Evolutionary conservation across 2,797 vertebrate genomes (phyloP).

Genomic region (Mallotus villosus): DNA sequence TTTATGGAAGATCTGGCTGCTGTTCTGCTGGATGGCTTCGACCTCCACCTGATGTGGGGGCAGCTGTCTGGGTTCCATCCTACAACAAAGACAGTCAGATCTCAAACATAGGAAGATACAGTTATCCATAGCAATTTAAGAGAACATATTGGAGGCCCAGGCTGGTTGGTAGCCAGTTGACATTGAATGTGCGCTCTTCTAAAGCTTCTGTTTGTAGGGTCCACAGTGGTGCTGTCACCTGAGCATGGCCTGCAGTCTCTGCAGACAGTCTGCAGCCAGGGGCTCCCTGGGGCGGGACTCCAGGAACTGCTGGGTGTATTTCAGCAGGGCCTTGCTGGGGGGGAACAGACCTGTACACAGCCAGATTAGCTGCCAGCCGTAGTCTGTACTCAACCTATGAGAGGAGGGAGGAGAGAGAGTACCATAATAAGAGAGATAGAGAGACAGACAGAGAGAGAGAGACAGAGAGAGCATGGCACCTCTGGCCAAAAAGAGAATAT

Average conservation of each 20-base stretch:
- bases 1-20: conserved; percentile 86
- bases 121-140: background rate
- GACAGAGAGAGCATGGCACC: background rate
- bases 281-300: conserved; percentile 79
- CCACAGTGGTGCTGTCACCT: conserved; percentile 68
- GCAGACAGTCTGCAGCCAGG: conserved; percentile 77
- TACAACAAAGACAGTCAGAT: conserved; percentile 46
- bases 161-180: too few relatives aligned
- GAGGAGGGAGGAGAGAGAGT: background rate
- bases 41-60: conserved; percentile 89
- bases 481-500: too few relatives aligned
- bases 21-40: conserved; percentile 86
- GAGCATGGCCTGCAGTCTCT: conserved; percentile 79
- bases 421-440: background rate
- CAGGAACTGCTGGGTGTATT: conserved; percentile 82
- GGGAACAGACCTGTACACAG: conserved; percentile 90
- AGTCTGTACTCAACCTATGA: conserved; percentile 82
- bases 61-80: conserved; percentile 82
- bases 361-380: conserved; percentile 95
- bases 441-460: background rate
- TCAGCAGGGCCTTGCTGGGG: conserved; percentile 77
- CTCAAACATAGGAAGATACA: background rate
- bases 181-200: background rate
- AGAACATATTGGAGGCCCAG: too few relatives aligned
- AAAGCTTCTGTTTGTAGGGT: background rate